A percentile compares a stretch with the other conserved stretches of the same genome.
phyloP scores from a whole-genome alignment of 2,888 invertebrate species.

The Cataglyphis altisquamis region DNA sequence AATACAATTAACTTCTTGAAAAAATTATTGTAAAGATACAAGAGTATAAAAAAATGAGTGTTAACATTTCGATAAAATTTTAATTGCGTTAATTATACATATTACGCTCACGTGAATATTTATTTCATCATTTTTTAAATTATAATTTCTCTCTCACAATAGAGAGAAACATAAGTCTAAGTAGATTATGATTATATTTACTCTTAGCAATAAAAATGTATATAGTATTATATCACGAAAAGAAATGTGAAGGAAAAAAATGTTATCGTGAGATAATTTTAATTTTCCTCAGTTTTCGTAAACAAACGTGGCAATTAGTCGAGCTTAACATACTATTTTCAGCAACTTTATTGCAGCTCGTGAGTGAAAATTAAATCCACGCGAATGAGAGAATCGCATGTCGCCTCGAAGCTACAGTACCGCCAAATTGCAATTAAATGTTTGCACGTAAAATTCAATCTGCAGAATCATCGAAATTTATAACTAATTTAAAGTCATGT shows the following conservation, averaged over 20 bases:
- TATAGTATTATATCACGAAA: background rate
- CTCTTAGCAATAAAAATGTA: background rate
- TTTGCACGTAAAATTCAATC: conserved; percentile 33
- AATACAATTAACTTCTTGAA: conserved; percentile 3
- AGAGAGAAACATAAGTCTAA: background rate
- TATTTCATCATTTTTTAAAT: background rate
- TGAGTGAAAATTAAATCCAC: conserved; percentile 56
- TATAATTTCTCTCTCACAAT: background rate
- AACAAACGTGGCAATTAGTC: conserved; percentile 65
- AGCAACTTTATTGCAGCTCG: conserved; percentile 43
- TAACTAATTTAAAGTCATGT: conserved; percentile 62
- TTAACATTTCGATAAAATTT: conserved; percentile 17
- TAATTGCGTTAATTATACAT: conserved; percentile 28
- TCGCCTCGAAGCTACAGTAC: conserved; percentile 47
- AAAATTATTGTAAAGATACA: conserved; percentile 13
- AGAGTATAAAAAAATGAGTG: background rate
- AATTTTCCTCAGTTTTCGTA: conserved; percentile 34
- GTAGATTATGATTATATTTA: conserved; percentile 6
- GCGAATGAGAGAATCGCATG: conserved; percentile 74
- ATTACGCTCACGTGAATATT: background rate
- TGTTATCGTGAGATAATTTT: background rate
- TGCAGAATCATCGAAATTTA: conserved; percentile 38
- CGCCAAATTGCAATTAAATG: conserved; percentile 65
- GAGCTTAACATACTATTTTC: conserved; percentile 70
- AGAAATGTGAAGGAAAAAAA: background rate